Base-by-base conservation (phyloP, 2,888 invertebrate genomes). In the Orgyia antiqua region DNA sequence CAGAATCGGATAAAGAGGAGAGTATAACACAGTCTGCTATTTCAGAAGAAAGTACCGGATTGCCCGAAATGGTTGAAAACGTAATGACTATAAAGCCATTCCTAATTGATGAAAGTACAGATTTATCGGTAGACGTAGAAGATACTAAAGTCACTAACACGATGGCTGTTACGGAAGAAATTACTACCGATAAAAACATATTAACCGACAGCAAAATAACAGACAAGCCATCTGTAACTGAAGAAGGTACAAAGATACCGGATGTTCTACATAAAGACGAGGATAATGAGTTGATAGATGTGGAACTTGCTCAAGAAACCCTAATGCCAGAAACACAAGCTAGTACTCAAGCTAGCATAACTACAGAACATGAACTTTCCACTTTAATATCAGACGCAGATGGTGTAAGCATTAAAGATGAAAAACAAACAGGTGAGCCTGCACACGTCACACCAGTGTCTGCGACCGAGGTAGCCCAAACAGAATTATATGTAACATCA, bases 391-490 rank as follows among this genome's bases (percentile, higher is more conserved):
- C n/a, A n/a, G n/a, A n/a, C n/a, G n/a, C n/a, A n/a, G n/a, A n/a
- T n/a, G n/a, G n/a, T n/a, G n/a, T n/a, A n/a, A n/a, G n/a, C n/a
- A n/a, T n/a, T n/a, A n/a, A n/a, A n/a, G n/a, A 13, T 13, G 7
- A 36, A 44, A 32, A 33, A 30, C 12, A 21, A 10, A 39, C 35
- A 1, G 33, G 27, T 10, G 13, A 6, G 4, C 45, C 45, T 10
- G 17, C 27, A 33, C 26, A 29, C 12, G 45, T 33, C 29, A 31
- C 33, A 9, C 33, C 31, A 29, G 31, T 31, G 4, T 31, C 31
- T 21, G 24, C 5, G 10, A 30, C 4, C 18, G 30, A 20, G 10
- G 7, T 7, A 4, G 5, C 6, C 10, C 23, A 23, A 23, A 23
- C 23, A 10, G 20, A 20, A 4, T 20, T 9, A 20, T 18, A 6